These are phyloP conservation scores for Tolmerus cingulatus DNA, from an alignment of 2,888 invertebrate species.

Conservation along the genomic window DNA sequence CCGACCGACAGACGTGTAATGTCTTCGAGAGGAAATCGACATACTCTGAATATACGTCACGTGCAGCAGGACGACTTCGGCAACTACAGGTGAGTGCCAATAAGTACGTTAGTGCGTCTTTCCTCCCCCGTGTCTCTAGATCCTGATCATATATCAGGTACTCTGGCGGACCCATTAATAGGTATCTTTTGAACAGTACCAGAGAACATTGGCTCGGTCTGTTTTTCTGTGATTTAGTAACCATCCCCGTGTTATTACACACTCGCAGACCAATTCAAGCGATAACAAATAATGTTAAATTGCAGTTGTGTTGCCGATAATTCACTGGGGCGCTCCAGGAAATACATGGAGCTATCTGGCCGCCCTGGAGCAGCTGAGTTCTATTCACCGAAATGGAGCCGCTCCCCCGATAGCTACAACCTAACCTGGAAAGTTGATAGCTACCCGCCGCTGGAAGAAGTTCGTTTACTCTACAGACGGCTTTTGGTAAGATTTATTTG, in stretches of 20 bases:
- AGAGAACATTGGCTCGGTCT: conserved; percentile 2
- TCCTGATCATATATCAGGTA: background rate
- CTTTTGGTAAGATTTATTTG: conserved; percentile 66
- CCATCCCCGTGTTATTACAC: conserved; percentile 33
- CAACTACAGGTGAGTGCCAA: conserved; percentile 69
- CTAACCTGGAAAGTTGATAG: conserved; percentile 76
- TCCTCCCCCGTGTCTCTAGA: background rate
- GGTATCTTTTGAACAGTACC: background rate
- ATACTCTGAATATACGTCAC: conserved; percentile 71
- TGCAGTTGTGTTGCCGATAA: conserved; percentile 76
- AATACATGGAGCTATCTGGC: conserved; percentile 76
- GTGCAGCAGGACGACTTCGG: conserved; percentile 76
- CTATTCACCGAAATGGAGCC: conserved; percentile 72
- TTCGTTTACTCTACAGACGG: conserved; percentile 73
- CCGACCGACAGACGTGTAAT: conserved; percentile 74
- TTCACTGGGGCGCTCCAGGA: conserved; percentile 72
- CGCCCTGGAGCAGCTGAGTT: conserved; percentile 75
- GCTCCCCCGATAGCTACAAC: conserved; percentile 70
- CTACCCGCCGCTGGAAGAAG: conserved; percentile 76
- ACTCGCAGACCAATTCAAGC: conserved; percentile 11
- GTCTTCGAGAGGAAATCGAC: conserved; percentile 75
- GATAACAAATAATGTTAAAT: conserved; percentile 48
- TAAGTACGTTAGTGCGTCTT: background rate
- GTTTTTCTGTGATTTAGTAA: conserved; percentile 21
- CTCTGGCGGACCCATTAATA: background rate